Conservation (phyloP, 2,888 invertebrate species). For the Lissocephala sabroskyi region DNA sequence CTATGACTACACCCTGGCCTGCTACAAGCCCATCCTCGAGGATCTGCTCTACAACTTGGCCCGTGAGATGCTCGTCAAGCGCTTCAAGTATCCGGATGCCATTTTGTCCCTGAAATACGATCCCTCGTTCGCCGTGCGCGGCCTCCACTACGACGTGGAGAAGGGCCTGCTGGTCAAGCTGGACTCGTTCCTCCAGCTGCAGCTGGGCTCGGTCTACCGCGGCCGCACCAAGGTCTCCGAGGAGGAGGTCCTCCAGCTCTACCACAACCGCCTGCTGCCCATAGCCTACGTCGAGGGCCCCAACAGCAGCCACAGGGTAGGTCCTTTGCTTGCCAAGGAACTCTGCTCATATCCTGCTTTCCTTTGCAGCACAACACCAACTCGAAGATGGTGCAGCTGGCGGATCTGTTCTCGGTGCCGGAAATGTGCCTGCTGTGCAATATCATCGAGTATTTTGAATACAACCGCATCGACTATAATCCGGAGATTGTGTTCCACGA, state of each 20-base stretch:
- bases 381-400: constrained; percentile 91
- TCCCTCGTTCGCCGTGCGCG: constrained; percentile 95
- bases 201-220: constrained; percentile 93
- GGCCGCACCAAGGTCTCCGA: constrained; percentile 87
- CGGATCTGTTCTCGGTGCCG: constrained; percentile 96
- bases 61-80: constrained; percentile 86
- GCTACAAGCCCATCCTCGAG: constrained; percentile 92
- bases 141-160: constrained; percentile 98
- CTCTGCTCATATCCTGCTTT: too few species aligned
- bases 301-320: constrained; percentile 79
- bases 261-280: constrained; percentile 89
- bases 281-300: constrained; percentile 88
- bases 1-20: constrained; percentile 97
- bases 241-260: constrained; percentile 87
- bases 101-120: constrained; percentile 87
- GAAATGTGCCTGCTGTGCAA: constrained; percentile 96
- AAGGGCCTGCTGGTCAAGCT: constrained; percentile 94
- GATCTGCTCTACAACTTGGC: constrained; percentile 92
- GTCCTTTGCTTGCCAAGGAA: neutral
- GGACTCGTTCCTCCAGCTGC: constrained; percentile 97
- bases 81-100: constrained; percentile 93
- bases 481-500: constrained; percentile 96
- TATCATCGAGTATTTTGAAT: constrained; percentile 93
- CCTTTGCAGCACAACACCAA: constrained; percentile 56
- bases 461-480: constrained; percentile 92